These are phyloP conservation scores for Galeruca laticollis DNA, from an alignment of 2,888 invertebrate genomes.

Conservation along the genomic window DNA sequence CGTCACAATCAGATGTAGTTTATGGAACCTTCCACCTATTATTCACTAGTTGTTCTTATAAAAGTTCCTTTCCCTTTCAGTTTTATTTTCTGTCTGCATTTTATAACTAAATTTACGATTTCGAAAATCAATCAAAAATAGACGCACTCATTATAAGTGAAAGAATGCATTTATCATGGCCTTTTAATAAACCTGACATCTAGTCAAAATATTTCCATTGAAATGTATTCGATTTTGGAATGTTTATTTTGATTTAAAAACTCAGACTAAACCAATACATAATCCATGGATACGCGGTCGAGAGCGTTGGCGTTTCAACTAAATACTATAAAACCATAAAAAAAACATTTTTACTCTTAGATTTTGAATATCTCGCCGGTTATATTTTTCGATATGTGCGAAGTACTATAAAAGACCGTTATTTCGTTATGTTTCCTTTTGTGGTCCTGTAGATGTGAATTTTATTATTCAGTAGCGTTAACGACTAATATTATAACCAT, in stretches of 20 bases:
- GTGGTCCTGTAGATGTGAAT: too few relatives aligned
- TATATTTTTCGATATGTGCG: background rate
- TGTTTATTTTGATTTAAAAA: conserved; percentile 35
- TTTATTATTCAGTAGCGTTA: too few relatives aligned
- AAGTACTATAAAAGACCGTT: background rate
- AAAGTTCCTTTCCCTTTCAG: too few relatives aligned
- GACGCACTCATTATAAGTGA: conserved; percentile 5
- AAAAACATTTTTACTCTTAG: background rate
- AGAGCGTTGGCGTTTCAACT: conserved; percentile 10
- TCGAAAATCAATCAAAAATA: background rate
- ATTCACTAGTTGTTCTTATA: too few relatives aligned
- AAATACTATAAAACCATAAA: conserved; percentile 3
- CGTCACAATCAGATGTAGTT: too few relatives aligned
- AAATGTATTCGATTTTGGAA: conserved; percentile 14
- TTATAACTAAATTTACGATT: background rate
- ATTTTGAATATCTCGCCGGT: background rate
- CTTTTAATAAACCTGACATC: conserved; percentile 16
- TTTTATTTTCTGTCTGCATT: too few relatives aligned
- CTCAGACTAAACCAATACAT: conserved; percentile 34
- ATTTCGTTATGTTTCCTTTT: too few relatives aligned
- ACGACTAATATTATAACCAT: too few relatives aligned
- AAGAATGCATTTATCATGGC: conserved; percentile 7
- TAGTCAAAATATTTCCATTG: conserved; percentile 29
- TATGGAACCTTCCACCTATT: too few relatives aligned
- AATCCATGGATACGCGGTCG: conserved; percentile 20